phyloP scores from a whole-genome alignment of 2,113 vertebrate genomes.

The Protomyctophum bolini region DNA sequence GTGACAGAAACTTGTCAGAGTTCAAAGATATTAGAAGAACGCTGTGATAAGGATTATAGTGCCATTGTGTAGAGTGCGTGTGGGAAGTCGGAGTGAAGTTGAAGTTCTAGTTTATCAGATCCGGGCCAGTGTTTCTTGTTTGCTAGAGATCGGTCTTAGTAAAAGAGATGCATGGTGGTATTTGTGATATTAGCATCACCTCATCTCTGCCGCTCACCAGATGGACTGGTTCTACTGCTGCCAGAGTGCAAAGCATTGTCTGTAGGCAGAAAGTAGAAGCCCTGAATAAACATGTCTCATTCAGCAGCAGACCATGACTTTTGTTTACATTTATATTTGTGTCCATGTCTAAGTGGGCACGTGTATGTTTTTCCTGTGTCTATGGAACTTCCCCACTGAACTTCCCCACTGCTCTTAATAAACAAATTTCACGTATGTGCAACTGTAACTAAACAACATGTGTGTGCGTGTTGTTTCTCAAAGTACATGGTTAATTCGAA shows the following conservation, averaged over 20 bases:
- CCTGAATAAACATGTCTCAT: constrained; percentile 14
- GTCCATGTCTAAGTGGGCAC: neutral
- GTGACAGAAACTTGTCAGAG: neutral
- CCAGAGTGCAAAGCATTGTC: constrained; percentile 22
- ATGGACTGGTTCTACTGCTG: constrained; percentile 52
- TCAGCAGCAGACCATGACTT: neutral
- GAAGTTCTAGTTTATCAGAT: neutral
- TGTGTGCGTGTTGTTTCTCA: neutral
- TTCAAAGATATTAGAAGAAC: neutral
- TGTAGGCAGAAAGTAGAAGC: neutral
- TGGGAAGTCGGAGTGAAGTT: neutral
- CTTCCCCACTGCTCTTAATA: too few relatives aligned
- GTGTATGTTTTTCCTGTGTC: neutral
- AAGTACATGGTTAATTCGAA: neutral
- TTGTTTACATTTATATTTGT: constrained; percentile 10
- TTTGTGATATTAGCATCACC: neutral
- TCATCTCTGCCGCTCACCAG: constrained; percentile 34
- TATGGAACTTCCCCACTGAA: too few relatives aligned
- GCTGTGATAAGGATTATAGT: neutral
- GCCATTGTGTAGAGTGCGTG: neutral
- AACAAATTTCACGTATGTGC: too few relatives aligned
- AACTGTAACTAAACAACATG: too few relatives aligned
- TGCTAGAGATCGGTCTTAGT: neutral
- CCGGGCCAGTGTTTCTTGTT: constrained; percentile 3
- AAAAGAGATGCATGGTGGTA: neutral